Evolutionary conservation across 1,140 invertebrate genomes (phyloP), one percentile per base, ranked within the genome.

Genomic region (Archivesica marissinica): DNA sequence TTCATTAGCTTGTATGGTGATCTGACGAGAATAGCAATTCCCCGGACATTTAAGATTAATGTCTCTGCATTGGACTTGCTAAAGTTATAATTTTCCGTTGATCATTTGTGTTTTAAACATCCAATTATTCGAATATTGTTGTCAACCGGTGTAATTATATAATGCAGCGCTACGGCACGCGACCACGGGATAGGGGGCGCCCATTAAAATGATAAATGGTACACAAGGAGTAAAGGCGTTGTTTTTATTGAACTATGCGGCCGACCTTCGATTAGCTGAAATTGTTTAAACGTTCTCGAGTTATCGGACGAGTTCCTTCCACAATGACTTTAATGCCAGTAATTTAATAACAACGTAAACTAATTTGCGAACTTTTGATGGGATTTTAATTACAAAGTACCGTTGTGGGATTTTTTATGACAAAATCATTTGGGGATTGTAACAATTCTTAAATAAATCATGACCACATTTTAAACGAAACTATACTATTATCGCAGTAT

Each of bases 151-250:
- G 50, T 72, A 74, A 83, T 83, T 83, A 83, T 83, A 72, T 83
- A 83, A 83, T 41, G 38, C 64, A 61, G 72, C 64, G 28, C 35
- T 39, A 20, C 54, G 80, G 70, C 80, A 83, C 80, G 64, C 80
- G 80, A 74, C 80, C 47, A 33, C 33, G n/a, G 39, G 15, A 28
- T 30, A 70, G 47, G 68, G 64, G 80, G 47, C 33, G 56, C 38
- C 33, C 39, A 83, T 83, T 75, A 74, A 75, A 83, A 83, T 83
- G 80, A 83, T 83, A 83, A 83, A 83, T 83, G 35, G 50, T 33
- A 35, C 39, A 11, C 41, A 6, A 33, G 20, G 35, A 47, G 54
- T 1, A 28, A 59, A 3, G 56, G 6, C 41, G 74, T 59, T 41
- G 35, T 78, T 64, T 77, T 78, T 72, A 72, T 9, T 33, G n/a